These are phyloP conservation scores for Hirtodrosophila cameraria DNA, from an alignment of 2,888 invertebrate genomes.

Conservation along the genomic window DNA sequence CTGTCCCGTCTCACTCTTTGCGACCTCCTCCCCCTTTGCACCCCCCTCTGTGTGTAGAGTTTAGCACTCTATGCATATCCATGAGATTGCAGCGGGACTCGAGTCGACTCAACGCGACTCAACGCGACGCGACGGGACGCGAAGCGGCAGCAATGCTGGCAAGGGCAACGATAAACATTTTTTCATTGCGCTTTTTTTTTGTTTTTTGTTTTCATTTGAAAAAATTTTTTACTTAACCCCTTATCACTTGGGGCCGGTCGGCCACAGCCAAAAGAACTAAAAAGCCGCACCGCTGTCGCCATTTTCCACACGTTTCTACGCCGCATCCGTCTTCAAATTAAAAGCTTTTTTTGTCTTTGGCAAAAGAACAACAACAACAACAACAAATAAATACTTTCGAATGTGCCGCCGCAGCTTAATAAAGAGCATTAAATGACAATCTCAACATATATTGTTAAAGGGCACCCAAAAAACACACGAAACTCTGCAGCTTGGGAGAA, in stretches of 20 bases:
- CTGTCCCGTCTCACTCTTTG: conserved; percentile 12
- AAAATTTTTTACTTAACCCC: conserved; percentile 64
- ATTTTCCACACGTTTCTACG: conserved; percentile 48
- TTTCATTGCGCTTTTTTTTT: conserved; percentile 12
- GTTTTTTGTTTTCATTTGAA: conserved; percentile 48
- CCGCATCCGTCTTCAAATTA: conserved; percentile 51
- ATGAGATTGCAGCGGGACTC: conserved; percentile 57
- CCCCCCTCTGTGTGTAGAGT: conserved; percentile 3
- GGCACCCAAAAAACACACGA: too few relatives aligned
- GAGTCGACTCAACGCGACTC: too few relatives aligned
- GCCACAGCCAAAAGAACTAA: conserved; percentile 56
- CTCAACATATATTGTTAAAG: conserved; percentile 28
- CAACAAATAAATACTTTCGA: conserved; percentile 47
- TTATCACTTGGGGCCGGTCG: conserved; percentile 58
- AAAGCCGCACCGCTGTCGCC: conserved; percentile 36
- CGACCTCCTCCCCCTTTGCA: neutral
- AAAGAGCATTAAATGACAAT: conserved; percentile 55
- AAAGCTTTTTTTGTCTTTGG: conserved; percentile 56
- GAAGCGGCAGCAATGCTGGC: conserved; percentile 41
- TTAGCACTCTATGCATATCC: conserved; percentile 65
- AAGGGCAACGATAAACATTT: conserved; percentile 56
- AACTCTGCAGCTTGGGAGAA: conserved; percentile 19
- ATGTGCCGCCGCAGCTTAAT: conserved; percentile 61
- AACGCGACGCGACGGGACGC: too few relatives aligned
- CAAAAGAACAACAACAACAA: conserved; percentile 1